phyloP scores from a whole-genome alignment of 2,113 vertebrate species.

The Tapirus terrestris region DNA sequence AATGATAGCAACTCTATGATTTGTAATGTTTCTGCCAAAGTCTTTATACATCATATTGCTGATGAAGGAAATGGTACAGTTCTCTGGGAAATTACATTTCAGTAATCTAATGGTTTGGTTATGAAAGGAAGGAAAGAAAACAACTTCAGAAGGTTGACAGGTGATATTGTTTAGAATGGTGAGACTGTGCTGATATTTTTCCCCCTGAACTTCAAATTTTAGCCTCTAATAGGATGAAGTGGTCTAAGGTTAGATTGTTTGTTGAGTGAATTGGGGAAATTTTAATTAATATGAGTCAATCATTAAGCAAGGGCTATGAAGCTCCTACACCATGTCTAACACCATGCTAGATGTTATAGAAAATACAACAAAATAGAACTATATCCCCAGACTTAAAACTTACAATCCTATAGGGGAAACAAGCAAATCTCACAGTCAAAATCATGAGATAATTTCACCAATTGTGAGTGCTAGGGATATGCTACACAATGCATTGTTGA shows the following conservation, averaged over 20 bases:
- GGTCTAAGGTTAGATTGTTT: not conserved
- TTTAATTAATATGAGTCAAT: not conserved
- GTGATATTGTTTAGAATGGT: not conserved
- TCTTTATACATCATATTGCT: not conserved
- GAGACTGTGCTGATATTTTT: not conserved
- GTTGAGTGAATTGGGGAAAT: not conserved
- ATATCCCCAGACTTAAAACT: not conserved
- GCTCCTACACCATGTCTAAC: not conserved
- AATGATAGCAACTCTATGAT: not conserved
- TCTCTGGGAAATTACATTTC: conserved; percentile 6
- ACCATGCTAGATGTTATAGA: not conserved
- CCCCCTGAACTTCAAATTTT: not conserved
- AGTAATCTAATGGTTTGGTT: not conserved
- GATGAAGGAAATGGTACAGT: not conserved
- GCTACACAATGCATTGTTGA: not conserved
- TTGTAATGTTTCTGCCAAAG: not conserved
- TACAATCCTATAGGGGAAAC: not conserved
- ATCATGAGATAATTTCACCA: not conserved
- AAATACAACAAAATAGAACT: not conserved
- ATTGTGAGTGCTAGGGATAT: not conserved
- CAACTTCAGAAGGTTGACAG: not conserved
- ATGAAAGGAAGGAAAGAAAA: not conserved
- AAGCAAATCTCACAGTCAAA: not conserved
- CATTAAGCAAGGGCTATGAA: not conserved
- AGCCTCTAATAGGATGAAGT: not conserved